These are phyloP conservation scores for Calameuta pallipes DNA, from an alignment of 2,888 invertebrate genomes.

Conservation along the genomic window DNA sequence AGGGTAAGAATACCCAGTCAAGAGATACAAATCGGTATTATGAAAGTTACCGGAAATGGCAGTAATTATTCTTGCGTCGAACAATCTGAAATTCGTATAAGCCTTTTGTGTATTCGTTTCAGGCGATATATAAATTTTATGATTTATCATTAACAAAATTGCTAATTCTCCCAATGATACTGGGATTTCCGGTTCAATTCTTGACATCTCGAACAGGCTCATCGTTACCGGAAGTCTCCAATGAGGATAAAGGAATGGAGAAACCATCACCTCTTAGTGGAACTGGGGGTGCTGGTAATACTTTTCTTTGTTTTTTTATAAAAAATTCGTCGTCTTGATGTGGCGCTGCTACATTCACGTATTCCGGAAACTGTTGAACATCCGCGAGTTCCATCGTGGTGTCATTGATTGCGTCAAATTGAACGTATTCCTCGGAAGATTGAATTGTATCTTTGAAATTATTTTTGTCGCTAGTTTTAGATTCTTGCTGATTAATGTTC, in stretches of 20 bases:
- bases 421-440: conserved; percentile 31
- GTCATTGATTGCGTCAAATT: conserved; percentile 30
- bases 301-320: conserved; percentile 42
- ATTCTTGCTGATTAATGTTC: background rate
- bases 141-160: background rate
- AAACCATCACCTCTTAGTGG: conserved; percentile 50
- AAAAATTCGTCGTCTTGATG: conserved; percentile 21
- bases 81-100: background rate
- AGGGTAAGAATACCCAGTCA: background rate
- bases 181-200: background rate
- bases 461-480: background rate
- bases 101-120: background rate
- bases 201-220: background rate
- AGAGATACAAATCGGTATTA: background rate
- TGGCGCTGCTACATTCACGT: conserved; percentile 49
- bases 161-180: background rate
- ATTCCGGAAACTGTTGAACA: conserved; percentile 49
- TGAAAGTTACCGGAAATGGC: background rate
- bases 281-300: conserved; percentile 54
- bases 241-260: background rate
- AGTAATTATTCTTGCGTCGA: background rate
- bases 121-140: background rate
- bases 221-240: background rate
- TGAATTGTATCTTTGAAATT: background rate
- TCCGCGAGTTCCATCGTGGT: conserved; percentile 35